These are phyloP conservation scores for Trichosurus vulpecula DNA, from an alignment of 2,797 vertebrate species.

Conservation along the genomic window DNA sequence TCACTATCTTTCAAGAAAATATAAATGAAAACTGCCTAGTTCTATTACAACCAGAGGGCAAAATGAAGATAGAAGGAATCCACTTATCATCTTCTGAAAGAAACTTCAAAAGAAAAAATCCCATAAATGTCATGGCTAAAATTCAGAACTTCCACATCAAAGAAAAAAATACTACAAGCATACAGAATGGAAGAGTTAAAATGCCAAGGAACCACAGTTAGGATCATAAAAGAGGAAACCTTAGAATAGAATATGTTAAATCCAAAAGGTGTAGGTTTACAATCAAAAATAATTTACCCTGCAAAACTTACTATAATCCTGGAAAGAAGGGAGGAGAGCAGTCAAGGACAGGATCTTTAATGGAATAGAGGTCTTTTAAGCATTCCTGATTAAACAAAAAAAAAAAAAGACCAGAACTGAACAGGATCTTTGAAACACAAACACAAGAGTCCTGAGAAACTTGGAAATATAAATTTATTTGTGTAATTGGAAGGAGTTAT, in stretches of 20 bases:
- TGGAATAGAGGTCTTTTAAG: background rate
- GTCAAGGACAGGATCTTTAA: background rate
- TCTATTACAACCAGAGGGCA: background rate
- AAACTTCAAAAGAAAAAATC: background rate
- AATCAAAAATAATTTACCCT: background rate
- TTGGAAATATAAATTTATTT: background rate
- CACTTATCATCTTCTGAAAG: background rate
- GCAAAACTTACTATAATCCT: background rate
- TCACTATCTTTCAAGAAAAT: background rate
- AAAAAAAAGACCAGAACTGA: background rate
- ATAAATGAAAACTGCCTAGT: background rate
- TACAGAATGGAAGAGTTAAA: background rate
- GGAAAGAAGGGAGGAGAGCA: background rate
- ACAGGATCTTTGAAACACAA: background rate
- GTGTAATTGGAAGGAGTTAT: background rate
- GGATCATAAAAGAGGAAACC: background rate
- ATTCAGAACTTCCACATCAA: background rate
- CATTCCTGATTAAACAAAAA: background rate
- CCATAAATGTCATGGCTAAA: background rate
- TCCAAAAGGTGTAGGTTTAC: background rate
- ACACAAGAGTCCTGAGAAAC: background rate
- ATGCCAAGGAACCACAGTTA: background rate
- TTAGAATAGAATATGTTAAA: background rate
- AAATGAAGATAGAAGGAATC: background rate
- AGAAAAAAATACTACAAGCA: background rate